Evolutionary conservation across 2,113 vertebrate genomes (phyloP), one percentile per base, ranked within the genome.

Genomic region (Eira barbara): DNA sequence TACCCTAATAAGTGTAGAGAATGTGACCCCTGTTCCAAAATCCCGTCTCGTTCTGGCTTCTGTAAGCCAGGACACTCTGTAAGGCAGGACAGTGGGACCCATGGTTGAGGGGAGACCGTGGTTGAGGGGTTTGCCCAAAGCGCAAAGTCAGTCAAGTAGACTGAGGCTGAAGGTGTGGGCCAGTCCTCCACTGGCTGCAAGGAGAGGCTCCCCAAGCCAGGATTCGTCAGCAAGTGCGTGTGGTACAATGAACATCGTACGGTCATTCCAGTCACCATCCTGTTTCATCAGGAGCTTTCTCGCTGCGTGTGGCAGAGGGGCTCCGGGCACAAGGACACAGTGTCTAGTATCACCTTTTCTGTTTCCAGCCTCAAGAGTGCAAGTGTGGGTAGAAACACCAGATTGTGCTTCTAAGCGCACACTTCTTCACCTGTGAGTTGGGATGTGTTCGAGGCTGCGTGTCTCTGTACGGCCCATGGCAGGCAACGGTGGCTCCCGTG

Each of bases 241-340:
- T 7, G 36, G 27, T 20, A 55, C 17, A 13, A 36, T 55, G 31
- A 61, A 61, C 15, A 12, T 7, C 6, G 1, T 9, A 34, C 5
- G 17, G 9, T 11, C 7, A 5, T 15, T 7, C 14, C 8, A 10
- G 57, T 10, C 29, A 55, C 5, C 0, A 1, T 45, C 15, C 45
- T 42, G 4, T 39, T 79, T 86, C 88, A 42, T 25, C 6, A 27
- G 63, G 23, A 0, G 13, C 4, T 45, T 81, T 78, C 42, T 45
- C 63, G 8, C 23, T 39, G 27, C 25, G 27, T 42, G 29, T 36
- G 36, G 8, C 39, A 25, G 3, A 39, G 25, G 1, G 29, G 39
- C 11, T 61, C 85, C 9, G 7, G 89, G 80, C 14, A 47, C 21
- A 73, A 13, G 0, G 6, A 42, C 47, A 6, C 14, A 15, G 4